These are phyloP conservation scores for Peromyscus attwateri DNA, from an alignment of 2,797 vertebrate genomes.

Conservation along the genomic window DNA sequence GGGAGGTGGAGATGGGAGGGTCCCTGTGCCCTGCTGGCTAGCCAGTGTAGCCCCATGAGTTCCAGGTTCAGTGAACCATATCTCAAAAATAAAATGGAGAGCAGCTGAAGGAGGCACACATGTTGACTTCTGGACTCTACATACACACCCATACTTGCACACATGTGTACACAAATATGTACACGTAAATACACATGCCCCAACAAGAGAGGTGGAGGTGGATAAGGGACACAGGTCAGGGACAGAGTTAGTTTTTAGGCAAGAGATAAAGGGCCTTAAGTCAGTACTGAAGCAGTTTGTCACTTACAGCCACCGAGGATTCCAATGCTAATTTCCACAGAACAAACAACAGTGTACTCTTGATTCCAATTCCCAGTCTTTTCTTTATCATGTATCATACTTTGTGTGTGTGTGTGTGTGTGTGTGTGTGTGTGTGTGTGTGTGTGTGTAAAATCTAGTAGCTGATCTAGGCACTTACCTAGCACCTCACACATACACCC, in stretches of 20 bases:
- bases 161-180: not conserved
- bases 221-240: not conserved
- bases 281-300: not conserved
- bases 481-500: not conserved
- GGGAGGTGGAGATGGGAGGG: not conserved
- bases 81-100: not conserved
- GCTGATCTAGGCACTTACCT: not conserved
- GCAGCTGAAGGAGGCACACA: not conserved
- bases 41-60: not conserved
- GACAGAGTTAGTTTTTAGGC: not conserved
- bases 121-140: not conserved
- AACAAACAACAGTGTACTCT: not conserved
- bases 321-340: not conserved
- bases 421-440: not conserved
- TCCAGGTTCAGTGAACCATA: not conserved
- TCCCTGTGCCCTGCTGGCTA: not conserved
- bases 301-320: not conserved
- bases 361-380: not conserved
- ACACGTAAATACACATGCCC: not conserved
- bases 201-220: not conserved
- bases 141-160: not conserved
- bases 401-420: not conserved
- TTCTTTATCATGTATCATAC: not conserved
- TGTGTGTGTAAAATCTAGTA: not conserved
- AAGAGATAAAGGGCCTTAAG: not conserved